Percentiles rank a stretch among this genome's conserved stretches.
Evolutionary conservation across 2,113 vertebrate genomes (phyloP).

Genomic region (Sisor rabdophorus): DNA sequence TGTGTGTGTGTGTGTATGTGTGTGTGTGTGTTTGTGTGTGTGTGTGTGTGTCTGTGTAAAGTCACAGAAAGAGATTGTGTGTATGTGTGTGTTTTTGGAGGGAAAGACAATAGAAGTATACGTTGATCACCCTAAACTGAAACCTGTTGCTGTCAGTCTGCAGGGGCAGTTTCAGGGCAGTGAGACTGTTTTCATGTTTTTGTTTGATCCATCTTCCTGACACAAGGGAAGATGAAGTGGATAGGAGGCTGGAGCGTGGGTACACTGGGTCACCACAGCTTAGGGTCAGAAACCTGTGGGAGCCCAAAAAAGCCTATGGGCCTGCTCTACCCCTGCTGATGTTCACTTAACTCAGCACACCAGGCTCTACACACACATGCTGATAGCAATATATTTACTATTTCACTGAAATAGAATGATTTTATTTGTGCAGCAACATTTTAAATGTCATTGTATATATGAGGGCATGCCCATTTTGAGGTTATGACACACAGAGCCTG

Average conservation of each 20-base stretch:
- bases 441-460: background rate
- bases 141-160: conserved; percentile 82
- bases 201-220: conserved; percentile 77
- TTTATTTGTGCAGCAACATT: background rate
- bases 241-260: conserved; percentile 36
- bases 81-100: conserved; percentile 31
- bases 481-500: too few species aligned
- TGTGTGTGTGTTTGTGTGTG: conserved; percentile 15
- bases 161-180: conserved; percentile 48
- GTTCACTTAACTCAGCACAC: conserved; percentile 42
- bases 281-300: conserved; percentile 50
- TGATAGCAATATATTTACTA: background rate
- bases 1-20: conserved; percentile 33
- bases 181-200: conserved; percentile 58
- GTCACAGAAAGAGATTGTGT: background rate
- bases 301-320: conserved; percentile 26
- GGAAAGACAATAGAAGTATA: conserved; percentile 60
- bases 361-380: background rate
- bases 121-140: conserved; percentile 58
- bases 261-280: conserved; percentile 25
- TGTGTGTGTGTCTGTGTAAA: conserved; percentile 24
- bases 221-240: conserved; percentile 65
- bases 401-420: background rate
- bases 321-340: conserved; percentile 45
- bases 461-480: too few species aligned